phyloP scores from a whole-genome alignment of 1,140 invertebrate species.

The Hirudo medicinalis region DNA sequence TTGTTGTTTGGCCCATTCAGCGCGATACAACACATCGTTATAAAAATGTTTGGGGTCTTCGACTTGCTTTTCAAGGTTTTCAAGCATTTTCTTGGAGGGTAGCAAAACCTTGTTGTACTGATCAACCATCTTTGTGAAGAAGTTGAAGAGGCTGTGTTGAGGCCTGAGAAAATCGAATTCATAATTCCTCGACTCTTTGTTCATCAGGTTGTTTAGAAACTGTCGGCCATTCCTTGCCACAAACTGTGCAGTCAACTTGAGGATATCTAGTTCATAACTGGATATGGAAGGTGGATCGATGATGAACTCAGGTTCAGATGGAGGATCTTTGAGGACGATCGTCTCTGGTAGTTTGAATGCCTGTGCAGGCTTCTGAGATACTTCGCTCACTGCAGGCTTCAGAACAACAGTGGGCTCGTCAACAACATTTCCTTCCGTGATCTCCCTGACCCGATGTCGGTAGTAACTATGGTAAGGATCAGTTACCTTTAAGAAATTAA shows the following conservation, averaged over 20 bases:
- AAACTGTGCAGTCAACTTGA: slow-evolving; percentile 95
- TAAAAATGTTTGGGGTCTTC: not conserved
- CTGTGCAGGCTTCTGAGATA: not conserved
- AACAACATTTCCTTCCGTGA: slow-evolving; percentile 59
- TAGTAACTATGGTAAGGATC: slow-evolving; percentile 99
- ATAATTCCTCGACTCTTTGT: slow-evolving; percentile 90
- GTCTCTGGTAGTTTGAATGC: slow-evolving; percentile 50
- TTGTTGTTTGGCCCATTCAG: slow-evolving; percentile 90
- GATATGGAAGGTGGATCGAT: slow-evolving; percentile 97
- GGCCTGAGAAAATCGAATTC: slow-evolving; percentile 97
- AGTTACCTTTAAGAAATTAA: slow-evolving; percentile 64
- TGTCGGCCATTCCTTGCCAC: slow-evolving; percentile 94
- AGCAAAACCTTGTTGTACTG: slow-evolving; percentile 75
- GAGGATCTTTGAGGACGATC: slow-evolving; percentile 85
- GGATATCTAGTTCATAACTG: slow-evolving; percentile 77
- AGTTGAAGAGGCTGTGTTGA: slow-evolving; percentile 94
- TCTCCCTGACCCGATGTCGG: slow-evolving; percentile 91
- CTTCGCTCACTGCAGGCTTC: not conserved
- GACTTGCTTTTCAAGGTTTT: not conserved
- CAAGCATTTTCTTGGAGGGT: not conserved
- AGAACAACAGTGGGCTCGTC: too few relatives aligned
- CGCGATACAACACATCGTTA: slow-evolving; percentile 71
- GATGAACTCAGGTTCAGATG: slow-evolving; percentile 89
- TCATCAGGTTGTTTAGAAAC: slow-evolving; percentile 96
- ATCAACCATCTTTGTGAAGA: slow-evolving; percentile 92